Evolutionary conservation across 2,113 vertebrate genomes (phyloP), one percentile per base, ranked within the genome.

Genomic region (Polypterus bichir): DNA sequence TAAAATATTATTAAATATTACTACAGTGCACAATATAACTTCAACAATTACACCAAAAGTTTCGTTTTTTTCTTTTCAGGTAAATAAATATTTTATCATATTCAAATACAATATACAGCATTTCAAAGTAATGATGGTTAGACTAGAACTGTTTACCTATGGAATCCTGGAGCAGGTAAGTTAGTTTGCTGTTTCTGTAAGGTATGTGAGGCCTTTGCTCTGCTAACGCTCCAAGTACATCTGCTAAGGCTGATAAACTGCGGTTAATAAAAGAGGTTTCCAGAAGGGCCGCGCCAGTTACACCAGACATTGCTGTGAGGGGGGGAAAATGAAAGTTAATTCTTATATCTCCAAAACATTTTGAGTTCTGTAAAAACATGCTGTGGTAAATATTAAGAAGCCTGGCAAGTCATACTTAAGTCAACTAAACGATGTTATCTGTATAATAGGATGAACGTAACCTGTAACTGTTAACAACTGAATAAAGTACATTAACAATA

Each of bases 111-210:
- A n/a, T 7, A 10, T 52, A 52, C 7, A 8, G 4, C 51, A 52
- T 10, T 8, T 3, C 51, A 7, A 52, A 3, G 51, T 8, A 8
- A 52, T 52, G 10, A 7, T 52, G 44, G n/a, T 51, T 48, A 4
- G 9, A 45, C 3, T 68, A 11, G 9, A n/a, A 44, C 1, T 10
- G 47, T 65, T 77, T 57, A 92, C 89, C 86, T 1, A 92, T 67
- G 0, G 82, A 80, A 8, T 88, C 90, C 78, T 91, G 89, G 1
- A 93, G 86, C 45, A 92, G 73, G 63, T 81, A 87, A 0, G 92
- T 93, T 9, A 92, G 87, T 73, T 78, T 88, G 83, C 91, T 92
- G 83, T 94, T 93, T n/a, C 87, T 73, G 60, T 90, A 90, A 0
- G 90, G 91, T 2, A 92, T 9, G 0, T 93, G 91, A 47, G 81